Evolutionary conservation across 2,113 vertebrate species (phyloP), one percentile per base, ranked within the genome.

Genomic region (Camelus bactrianus): DNA sequence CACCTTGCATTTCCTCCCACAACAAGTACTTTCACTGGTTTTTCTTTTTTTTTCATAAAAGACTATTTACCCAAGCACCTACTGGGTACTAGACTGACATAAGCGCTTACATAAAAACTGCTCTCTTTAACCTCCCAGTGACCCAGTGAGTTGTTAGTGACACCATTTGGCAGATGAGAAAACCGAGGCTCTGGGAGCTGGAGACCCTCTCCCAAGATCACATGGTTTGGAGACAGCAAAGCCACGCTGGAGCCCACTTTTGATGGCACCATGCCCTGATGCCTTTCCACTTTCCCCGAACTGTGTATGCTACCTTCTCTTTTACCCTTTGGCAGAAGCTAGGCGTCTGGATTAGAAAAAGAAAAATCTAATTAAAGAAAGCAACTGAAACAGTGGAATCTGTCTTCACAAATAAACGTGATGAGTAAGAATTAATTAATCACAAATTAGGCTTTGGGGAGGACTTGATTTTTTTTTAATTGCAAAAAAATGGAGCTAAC

Each of bases 21-120:
- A 89, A 64, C 11, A 86, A 89, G 64, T 15, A 62, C 89, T 97
- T 93, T 94, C 79, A 54, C 91, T 83, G 38, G 24, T 91, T 83
- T 95, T 58, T 3, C 0, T 75, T 76, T 38, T 30, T 30, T 82
- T 28, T 17, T 8, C 22, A 20, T 13, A 11, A 46, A 73, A 77
- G 38, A 12, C 38, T 46, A 38, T 56, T 30, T 69, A 50, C 62
- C 62, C 50, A 81, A 86, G 22, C 26, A 32, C 7, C 46, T 38
- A 6, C 30, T 32, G 3, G 28, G n/a, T 28, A 35, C 17, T 46
- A 79, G 54, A 73, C 17, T n/a, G 24, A 50, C 32, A 2, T 3
- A 52, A 22, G 11, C 20, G 3, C 38, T 89, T n/a, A 12, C 3
- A n/a, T 69, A 6, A 69, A 92, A 94, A 76, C 16, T 52, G 8